Conservation (phyloP, 2,113 vertebrate species). For the Sylvia atricapilla region DNA sequence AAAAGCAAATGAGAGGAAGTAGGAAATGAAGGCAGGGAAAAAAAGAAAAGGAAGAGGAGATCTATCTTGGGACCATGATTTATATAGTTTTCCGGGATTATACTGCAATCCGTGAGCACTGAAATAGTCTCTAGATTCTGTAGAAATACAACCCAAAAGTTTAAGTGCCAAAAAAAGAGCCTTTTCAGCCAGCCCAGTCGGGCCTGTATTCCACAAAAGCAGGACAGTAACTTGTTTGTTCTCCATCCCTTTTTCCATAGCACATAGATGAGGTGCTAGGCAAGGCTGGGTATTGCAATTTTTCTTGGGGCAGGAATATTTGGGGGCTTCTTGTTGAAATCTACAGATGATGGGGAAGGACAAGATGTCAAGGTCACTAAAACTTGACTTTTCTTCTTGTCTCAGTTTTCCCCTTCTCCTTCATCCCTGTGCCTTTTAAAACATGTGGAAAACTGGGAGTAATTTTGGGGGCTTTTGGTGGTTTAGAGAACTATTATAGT, state of each 20-base stretch:
- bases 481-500: not conserved
- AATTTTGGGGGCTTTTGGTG: not conserved
- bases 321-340: not conserved
- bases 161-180: not conserved
- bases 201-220: not conserved
- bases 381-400: not conserved
- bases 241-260: not conserved
- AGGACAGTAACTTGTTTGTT: not conserved
- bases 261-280: fast-evolving
- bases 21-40: not conserved
- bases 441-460: not conserved
- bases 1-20: slow-evolving; percentile 33
- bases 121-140: not conserved
- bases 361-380: not conserved
- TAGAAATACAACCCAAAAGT: not conserved
- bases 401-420: not conserved
- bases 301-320: not conserved
- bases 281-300: not conserved
- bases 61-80: not conserved
- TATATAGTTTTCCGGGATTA: not conserved
- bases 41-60: not conserved
- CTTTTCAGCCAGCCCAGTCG: not conserved
- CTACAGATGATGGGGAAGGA: not conserved
- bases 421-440: not conserved
- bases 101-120: not conserved